These are phyloP conservation scores for Drosophila picticornis DNA, from an alignment of 2,888 invertebrate genomes.

Conservation along the genomic window DNA sequence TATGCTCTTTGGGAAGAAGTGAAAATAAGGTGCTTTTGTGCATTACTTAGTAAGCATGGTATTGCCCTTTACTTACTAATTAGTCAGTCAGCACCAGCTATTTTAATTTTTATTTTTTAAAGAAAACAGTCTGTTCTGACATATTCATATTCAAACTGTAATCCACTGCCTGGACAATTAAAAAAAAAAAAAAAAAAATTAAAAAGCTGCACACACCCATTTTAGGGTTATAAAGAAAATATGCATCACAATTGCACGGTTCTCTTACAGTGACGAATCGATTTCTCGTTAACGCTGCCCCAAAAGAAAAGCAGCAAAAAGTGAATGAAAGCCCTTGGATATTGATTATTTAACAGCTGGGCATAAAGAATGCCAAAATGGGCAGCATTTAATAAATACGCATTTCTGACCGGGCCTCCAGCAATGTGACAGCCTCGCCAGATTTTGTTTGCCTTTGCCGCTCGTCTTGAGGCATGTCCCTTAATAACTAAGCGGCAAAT, in stretches of 20 bases:
- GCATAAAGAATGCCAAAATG: slow-evolving; percentile 50
- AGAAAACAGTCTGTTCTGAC: neutral
- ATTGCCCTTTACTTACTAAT: neutral
- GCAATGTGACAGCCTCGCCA: slow-evolving; percentile 46
- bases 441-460: slow-evolving; percentile 59
- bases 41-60: neutral
- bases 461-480: slow-evolving; percentile 21
- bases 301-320: slow-evolving; percentile 21
- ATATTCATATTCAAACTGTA: neutral
- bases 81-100: neutral
- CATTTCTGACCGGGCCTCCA: slow-evolving; percentile 24
- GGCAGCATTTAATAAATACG: slow-evolving; percentile 18
- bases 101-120: no score
- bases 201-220: neutral
- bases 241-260: slow-evolving; percentile 5
- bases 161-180: neutral
- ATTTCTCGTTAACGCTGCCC: slow-evolving; percentile 29
- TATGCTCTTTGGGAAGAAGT: slow-evolving; percentile 21
- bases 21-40: neutral
- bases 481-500: neutral
- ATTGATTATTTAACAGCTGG: slow-evolving; percentile 58
- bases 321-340: slow-evolving; percentile 46
- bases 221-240: neutral
- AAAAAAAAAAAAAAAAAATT: neutral
- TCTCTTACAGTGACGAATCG: slow-evolving; percentile 10